Base-by-base conservation (phyloP, 2,888 invertebrate species). In the Oscheius myriophilus region DNA sequence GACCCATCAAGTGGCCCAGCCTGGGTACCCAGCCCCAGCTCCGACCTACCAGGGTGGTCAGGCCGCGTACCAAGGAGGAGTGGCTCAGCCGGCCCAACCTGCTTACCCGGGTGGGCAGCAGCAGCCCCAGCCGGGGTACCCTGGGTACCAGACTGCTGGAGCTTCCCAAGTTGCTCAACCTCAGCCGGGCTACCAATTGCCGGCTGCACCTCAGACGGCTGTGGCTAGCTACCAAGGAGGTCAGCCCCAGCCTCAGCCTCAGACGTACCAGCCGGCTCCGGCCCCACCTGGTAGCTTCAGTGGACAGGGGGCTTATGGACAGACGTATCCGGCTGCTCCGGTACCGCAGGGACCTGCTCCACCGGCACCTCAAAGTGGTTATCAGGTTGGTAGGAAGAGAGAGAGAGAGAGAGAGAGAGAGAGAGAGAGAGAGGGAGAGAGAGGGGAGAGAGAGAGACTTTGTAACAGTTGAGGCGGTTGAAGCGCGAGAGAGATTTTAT, bases 41-140 rank as follows among this genome's bases (percentile, higher is more conserved):
- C 42, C 49, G 18, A 25, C 67, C 0, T 67, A 68, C 65, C 69
- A 62, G 33, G 59, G 53, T 6, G 63, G 53, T 39, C 62, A 72
- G 58, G 25, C 70, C 21, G 63, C 58, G 42, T 69, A 73, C 33
- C 73, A 73, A 57, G 65, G 46, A 18, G 63, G 55, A 61, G 41
- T 66, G 12, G 57, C 63, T 21, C 68, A 73, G 33, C 45, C 61
- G 16, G 51, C 25, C 41, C 55, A 52, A n/a, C 42, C 41, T 23
- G 7, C 63, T 26, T 62, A 49, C 26, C 39, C 3, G 21, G 49
- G 49, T 4, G 49, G 21, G 49, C 49, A 49, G 49, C 3, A 3
- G 3, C 49, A 49, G 49, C 3, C 49, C 49, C 11, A 49, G 2
- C 18, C 2, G 11, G 49, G 18, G 6, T 6, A n/a, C 4, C 3